Evolutionary conservation across 2,797 vertebrate species (phyloP).

Genomic region (Macrochelys suwanniensis): DNA sequence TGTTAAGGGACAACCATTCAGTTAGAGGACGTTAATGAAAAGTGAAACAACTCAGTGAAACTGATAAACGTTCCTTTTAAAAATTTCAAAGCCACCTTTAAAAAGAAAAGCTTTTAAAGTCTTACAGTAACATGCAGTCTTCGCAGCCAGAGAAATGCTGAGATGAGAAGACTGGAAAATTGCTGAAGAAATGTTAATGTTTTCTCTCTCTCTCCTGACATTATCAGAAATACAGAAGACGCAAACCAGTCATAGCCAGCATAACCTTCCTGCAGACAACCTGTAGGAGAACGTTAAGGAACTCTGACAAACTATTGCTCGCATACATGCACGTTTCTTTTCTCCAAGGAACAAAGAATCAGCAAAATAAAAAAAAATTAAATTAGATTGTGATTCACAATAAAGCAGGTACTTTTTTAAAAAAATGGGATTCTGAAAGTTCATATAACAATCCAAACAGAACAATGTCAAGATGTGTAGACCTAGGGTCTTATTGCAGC

Average conservation of each 20-base stretch:
- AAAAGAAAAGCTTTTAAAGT: slow-evolving; percentile 40
- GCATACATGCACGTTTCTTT: background rate
- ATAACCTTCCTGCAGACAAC: slow-evolving; percentile 82
- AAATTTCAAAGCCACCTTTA: slow-evolving; percentile 15
- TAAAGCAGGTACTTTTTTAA: background rate
- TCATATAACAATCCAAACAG: background rate
- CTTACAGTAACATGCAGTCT: slow-evolving; percentile 92
- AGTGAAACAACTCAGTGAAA: background rate
- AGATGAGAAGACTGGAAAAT: slow-evolving; percentile 88
- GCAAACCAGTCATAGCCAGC: slow-evolving; percentile 94
- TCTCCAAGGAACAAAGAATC: background rate
- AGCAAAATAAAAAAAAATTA: background rate
- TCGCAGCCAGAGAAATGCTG: slow-evolving; percentile 93
- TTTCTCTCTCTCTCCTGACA: slow-evolving; percentile 86
- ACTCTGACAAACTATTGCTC: background rate
- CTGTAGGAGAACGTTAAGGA: slow-evolving; percentile 87
- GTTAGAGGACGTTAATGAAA: slow-evolving; percentile 13
- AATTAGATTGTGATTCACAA: background rate
- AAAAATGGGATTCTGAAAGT: background rate
- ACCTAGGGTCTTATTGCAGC: background rate
- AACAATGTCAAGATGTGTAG: accelerated
- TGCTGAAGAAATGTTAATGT: slow-evolving; percentile 86
- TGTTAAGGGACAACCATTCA: background rate
- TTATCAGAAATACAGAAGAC: slow-evolving; percentile 92
- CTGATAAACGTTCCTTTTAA: slow-evolving; percentile 2